Base-by-base conservation (phyloP, 2,113 vertebrate species). In the Festucalex cinctus region DNA sequence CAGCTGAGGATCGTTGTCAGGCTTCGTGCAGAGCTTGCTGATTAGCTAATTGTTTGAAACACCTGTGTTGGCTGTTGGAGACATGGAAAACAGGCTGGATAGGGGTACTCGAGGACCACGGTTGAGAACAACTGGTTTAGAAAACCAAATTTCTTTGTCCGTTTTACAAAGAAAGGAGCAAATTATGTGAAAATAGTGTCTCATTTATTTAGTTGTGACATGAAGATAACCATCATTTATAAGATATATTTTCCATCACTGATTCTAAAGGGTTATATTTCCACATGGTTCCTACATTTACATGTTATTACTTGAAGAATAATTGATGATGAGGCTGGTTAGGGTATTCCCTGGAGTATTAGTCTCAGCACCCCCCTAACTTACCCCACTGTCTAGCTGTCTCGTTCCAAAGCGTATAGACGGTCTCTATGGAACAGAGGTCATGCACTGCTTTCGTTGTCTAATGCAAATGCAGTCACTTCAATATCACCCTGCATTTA, bases 271-370 rank as follows among this genome's bases (percentile, higher is more conserved):
- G 59, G 5, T 46, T 62, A 9, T 26, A 66, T 8, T 36, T 56
- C 7, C 22, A 9, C 48, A 26, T 26, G 17, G 4, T n/a, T 53
- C 9, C 7, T 64, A 28, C 28, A 58, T 58, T 58, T 20, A 20
- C 44, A 61, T 76, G 68, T 74, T 70, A 63, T 63, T 48, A 56
- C 53, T 74, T 35, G 2, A 64, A 87, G 66, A 90, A 90, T 90
- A 84, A 91, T 92, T 91, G 48, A 90, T 87, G 39, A 35, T 74
- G 54, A 46, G n/a, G n/a, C n/a, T 64, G 61, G 70, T 56, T 49
- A 44, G 39, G 35, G 28, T 70, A 69, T 37, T 81, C 81, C 82
- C 83, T 68, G 35, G 75, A 74, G 85, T 67, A 66, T 72, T 68
- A 32, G 77, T 79, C 70, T 83, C 73, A 74, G 59, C 16, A 26